Evolutionary conservation across 2,797 vertebrate genomes (phyloP), one percentile per base, ranked within the genome.

Genomic region (Sebastiscus tertius): DNA sequence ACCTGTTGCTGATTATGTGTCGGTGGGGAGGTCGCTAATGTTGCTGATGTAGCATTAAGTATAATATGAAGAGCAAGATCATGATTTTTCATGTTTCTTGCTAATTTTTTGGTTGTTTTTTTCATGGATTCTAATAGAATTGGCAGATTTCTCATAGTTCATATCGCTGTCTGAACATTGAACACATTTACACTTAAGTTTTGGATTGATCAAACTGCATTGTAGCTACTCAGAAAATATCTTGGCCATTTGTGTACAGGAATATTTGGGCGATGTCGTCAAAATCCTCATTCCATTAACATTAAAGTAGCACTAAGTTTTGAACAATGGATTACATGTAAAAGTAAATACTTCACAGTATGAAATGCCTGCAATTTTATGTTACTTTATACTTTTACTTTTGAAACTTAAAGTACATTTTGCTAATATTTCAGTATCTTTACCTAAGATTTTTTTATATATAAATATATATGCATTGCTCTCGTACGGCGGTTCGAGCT

Each of bases 1-100:
- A 73, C 75, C 72, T 36, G 79, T 68, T 82, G 75, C 66, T 52
- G 72, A 56, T 66, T 66, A 9, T 39, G 9, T 11, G 72, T 62
- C 29, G 74, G 68, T 16, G 65, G 69, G 62, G 34, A 39, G 29
- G 16, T 8, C 1, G 3, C 26, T 72, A 3, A 61, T 54, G 31
- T 11, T 39, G 56, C 56, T 77, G 54, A 74, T 49, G n/a, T n/a
- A 61, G 59, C 54, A 60, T 52, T 56, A 59, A 46, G 18, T 59
- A 13, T 66, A 26, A 22, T 67, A 69, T 13, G 67, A 74, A 74
- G 34, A 77, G 69, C 42, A 4, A 62, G 27, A 70, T 27, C 4
- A 27, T 11, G 8, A 12, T 64, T 72, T 68, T 76, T 74, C 67
- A 5, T 31, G 5, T 52, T n/a, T 68, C 33, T 10, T 26, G 1